Conservation (phyloP, 2,888 invertebrate species). For the Tipula helvola region DNA sequence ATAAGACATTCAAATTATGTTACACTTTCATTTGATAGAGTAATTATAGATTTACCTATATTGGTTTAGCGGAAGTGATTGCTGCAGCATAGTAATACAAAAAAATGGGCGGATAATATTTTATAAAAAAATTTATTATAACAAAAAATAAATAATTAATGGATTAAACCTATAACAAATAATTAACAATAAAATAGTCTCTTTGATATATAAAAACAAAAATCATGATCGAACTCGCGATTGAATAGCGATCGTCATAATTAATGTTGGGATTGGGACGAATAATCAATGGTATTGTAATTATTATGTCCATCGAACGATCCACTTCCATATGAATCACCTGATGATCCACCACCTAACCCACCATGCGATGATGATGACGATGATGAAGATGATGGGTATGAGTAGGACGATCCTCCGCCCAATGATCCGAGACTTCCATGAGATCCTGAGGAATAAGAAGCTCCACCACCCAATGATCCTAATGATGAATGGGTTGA, state of each 20-base stretch:
- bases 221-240: neutral
- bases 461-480: neutral
- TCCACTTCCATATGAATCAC: neutral
- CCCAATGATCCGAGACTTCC: neutral
- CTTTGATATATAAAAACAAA: neutral
- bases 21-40: neutral
- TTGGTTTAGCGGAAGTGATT: neutral
- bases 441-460: neutral
- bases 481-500: neutral
- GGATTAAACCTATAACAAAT: neutral
- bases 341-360: neutral
- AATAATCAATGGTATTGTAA: neutral
- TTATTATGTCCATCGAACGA: neutral
- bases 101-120: neutral
- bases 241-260: neutral
- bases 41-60: neutral
- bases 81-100: too few species aligned
- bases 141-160: neutral
- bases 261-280: neutral
- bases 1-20: neutral
- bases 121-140: neutral
- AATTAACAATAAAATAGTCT: neutral
- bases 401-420: neutral
- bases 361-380: neutral
- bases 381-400: neutral